These are phyloP conservation scores for Xestia rhomboidea DNA, from an alignment of 2,888 invertebrate species.

Conservation along the genomic window DNA sequence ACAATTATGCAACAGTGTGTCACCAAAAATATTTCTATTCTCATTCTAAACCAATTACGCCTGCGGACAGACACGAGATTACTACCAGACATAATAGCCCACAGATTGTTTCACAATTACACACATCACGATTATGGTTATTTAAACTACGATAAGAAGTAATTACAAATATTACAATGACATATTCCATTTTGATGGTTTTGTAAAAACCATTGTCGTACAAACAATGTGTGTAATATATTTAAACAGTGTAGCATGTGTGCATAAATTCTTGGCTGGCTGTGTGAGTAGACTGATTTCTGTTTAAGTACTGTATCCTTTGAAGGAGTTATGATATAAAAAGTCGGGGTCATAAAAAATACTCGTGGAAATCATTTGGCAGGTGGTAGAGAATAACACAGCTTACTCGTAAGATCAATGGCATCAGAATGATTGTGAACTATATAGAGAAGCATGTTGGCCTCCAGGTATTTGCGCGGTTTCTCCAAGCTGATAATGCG, in stretches of 20 bases:
- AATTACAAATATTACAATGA: slow-evolving; percentile 67
- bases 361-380: not conserved
- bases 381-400: not conserved
- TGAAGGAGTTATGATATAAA: slow-evolving; percentile 9
- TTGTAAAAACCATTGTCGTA: slow-evolving; percentile 58
- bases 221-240: slow-evolving; percentile 38
- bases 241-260: slow-evolving; percentile 31
- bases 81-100: slow-evolving; percentile 60
- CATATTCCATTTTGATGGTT: slow-evolving; percentile 61
- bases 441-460: too few species aligned
- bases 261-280: slow-evolving; percentile 9
- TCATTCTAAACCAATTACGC: slow-evolving; percentile 53
- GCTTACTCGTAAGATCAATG: too few species aligned
- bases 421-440: too few species aligned
- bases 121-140: slow-evolving; percentile 63
- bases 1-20: slow-evolving; percentile 45
- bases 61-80: slow-evolving; percentile 56
- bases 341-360: slow-evolving; percentile 2
- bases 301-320: slow-evolving; percentile 21
- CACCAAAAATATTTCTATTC: slow-evolving; percentile 54
- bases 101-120: slow-evolving; percentile 68
- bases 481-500: too few species aligned
- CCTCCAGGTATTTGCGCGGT: too few species aligned
- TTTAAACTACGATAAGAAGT: slow-evolving; percentile 68
- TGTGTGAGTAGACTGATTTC: slow-evolving; percentile 8